Percentiles rank a stretch among this genome's conserved stretches.
Evolutionary conservation across 1,140 invertebrate species (phyloP).

Genomic region (Lineus longissimus): DNA sequence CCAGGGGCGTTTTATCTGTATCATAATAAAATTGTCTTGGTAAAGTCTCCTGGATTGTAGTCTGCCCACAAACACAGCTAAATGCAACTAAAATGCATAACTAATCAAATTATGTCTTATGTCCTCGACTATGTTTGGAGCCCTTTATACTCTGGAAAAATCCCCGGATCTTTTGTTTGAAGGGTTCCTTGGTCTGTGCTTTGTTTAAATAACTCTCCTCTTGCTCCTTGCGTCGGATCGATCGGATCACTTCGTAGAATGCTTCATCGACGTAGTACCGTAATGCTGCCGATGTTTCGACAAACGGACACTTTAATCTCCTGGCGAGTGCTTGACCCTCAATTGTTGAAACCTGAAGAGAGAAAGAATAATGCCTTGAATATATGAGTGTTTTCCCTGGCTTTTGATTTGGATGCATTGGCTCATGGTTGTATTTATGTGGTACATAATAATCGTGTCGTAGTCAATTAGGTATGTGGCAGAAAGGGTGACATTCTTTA

Average conservation of each 20-base stretch:
- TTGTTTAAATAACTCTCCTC: constrained; percentile 14
- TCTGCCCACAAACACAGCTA: too few species aligned
- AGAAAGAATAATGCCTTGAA: constrained; percentile 54
- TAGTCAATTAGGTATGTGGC: too few species aligned
- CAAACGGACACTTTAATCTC: constrained; percentile 43
- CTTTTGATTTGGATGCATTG: too few species aligned
- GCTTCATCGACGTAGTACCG: constrained; percentile 49
- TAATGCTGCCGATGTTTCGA: constrained; percentile 43
- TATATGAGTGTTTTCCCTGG: not conserved
- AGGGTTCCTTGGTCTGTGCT: not conserved
- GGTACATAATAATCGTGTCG: too few species aligned
- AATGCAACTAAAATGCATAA: too few species aligned
- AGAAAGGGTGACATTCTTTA: too few species aligned
- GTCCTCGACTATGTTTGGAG: constrained; percentile 8
- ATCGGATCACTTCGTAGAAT: constrained; percentile 52
- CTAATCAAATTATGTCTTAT: too few species aligned
- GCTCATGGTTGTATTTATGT: too few species aligned
- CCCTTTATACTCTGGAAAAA: constrained; percentile 23
- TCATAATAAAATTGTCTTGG: too few species aligned
- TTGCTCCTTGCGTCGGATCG: constrained; percentile 46
- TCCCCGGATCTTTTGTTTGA: constrained; percentile 18
- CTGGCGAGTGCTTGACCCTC: constrained; percentile 61
- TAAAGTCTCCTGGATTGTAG: too few species aligned
- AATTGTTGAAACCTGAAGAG: constrained; percentile 60
- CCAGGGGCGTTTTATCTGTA: too few species aligned